Base-by-base conservation (phyloP, 2,797 vertebrate species). In the Hylomyscus alleni region DNA sequence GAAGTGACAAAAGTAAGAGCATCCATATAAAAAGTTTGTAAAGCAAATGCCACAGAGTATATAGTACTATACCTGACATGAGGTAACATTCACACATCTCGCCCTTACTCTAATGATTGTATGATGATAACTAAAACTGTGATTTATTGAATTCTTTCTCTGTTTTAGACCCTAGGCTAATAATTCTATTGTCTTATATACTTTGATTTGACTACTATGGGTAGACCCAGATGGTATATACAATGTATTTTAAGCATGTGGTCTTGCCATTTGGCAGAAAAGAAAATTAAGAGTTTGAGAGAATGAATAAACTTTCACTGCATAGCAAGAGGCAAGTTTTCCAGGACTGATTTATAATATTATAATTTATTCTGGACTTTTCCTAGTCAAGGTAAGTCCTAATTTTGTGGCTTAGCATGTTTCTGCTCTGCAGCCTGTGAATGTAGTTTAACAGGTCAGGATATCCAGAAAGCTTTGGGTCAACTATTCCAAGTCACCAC, bases 221-320 rank as follows among this genome's bases (percentile, higher is more conserved):
- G 10, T 26, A 76, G 4, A 75, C 2, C 20, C 6, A 11, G 9
- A 34, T 44, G 2, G 44, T 89, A 69, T 86, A 62, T 34, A 86
- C 19, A 93, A 83, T 77, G 90, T 52, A 69, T 37, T 62, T 34
- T 62, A 67, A 56, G 31, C 54, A 10, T 3, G 12, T 62, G 37
- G 7, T 72, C 56, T 52, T 94, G 40, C 19, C 50, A 37, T 86
- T 86, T 47, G 26, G 24, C 22, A 69, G 54, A 91, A 88, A n/a
- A 95, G 37, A 29, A 93, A 92, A 82, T n/a, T 67, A 88, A 92
- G 11, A 24, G 50, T 67, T 58, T 75, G 67, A 83, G 3, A 50
- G 76, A 60, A 20, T 76, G 26, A 81, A 40, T 75, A 12, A 87
- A 72, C 29, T 14, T 54, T 34, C 37, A 54, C 52, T 91, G 58